Evolutionary conservation across 2,888 invertebrate species (phyloP), one percentile per base, ranked within the genome.

Genomic region (Conistra vaccinii): DNA sequence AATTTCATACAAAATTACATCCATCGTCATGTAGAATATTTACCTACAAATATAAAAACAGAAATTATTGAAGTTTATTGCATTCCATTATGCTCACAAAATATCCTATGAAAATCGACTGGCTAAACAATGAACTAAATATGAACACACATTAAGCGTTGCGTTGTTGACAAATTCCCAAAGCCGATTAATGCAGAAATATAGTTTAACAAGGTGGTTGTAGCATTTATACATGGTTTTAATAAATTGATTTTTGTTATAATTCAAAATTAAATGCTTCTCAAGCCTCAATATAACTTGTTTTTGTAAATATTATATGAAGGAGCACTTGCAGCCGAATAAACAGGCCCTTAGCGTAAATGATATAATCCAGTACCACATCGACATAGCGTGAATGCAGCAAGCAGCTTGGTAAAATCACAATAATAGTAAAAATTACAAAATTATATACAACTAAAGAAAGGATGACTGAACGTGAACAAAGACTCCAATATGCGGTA

Each of bases 361-460:
- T 66, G 26, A 76, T 72, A 73, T 57, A 26, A 75, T 75, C 69
- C 76, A 73, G 78, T 78, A 80, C 68, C 74, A 80, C 71, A 79
- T 77, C 51, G 78, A 74, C 68, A 70, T 68, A 86, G 67, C 76
- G 58, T 81, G 79, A 80, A 74, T 74, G 77, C 76, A 84, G 89
- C 85, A 82, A 80, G 83, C 81, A 84, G 76, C 84, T 85, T 83
- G 78, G 83, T 84, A 89, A 89, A 89, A 89, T 87, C 85, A 90
- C 87, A 89, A 91, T 86, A 88, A 85, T 87, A 84, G 81, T 88
- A 89, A 89, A 84, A 90, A 89, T 87, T 91, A 92, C 66, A 89
- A 83, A 90, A 89, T 88, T 92, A 92, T 92, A 88, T 91, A 92
- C 91, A 92, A 90, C 77, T 88, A 88, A 90, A 89, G 82, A 87